Evolutionary conservation across 1,140 invertebrate genomes (phyloP).

Genomic region (Drosophila malerkotliana): DNA sequence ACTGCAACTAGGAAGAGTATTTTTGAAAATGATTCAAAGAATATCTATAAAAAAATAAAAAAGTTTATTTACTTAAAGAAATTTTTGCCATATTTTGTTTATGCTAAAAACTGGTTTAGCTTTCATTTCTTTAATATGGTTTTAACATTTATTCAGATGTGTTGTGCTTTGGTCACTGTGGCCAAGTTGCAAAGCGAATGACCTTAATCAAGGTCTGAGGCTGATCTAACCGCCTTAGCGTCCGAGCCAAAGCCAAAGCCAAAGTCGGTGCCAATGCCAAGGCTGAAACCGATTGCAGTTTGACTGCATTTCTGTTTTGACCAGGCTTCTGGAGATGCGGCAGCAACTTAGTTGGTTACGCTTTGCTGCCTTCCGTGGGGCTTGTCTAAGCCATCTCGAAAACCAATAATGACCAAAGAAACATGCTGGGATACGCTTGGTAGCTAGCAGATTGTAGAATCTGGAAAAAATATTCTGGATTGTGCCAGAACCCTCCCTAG

Average conservation of each 20-base stretch:
- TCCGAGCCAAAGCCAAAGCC: constrained; percentile 10
- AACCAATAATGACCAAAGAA: constrained; percentile 15
- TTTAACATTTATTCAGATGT: not conserved
- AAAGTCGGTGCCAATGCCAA: constrained; percentile 20
- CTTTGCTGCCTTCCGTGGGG: constrained; percentile 48
- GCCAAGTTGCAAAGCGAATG: constrained; percentile 64
- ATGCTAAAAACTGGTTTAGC: not conserved
- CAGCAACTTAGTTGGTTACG: constrained; percentile 25
- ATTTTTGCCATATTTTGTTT: not conserved
- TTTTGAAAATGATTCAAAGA: too few species aligned
- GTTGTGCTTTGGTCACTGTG: constrained; percentile 18
- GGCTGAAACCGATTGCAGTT: constrained; percentile 53
- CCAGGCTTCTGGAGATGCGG: constrained; percentile 35
- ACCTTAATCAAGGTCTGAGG: constrained; percentile 79
- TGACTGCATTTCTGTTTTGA: constrained; percentile 26
- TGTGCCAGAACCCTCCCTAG: not conserved
- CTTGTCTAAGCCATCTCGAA: constrained; percentile 37
- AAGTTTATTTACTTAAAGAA: not conserved
- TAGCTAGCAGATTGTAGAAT: constrained; percentile 19
- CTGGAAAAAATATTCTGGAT: constrained; percentile 28
- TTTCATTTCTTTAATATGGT: not conserved
- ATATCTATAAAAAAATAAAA: too few species aligned
- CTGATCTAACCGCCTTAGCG: constrained; percentile 55
- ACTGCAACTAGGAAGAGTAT: too few species aligned
- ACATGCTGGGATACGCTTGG: constrained; percentile 21